Conservation (phyloP, 2,113 vertebrate genomes). For the Tupaia chinensis region DNA sequence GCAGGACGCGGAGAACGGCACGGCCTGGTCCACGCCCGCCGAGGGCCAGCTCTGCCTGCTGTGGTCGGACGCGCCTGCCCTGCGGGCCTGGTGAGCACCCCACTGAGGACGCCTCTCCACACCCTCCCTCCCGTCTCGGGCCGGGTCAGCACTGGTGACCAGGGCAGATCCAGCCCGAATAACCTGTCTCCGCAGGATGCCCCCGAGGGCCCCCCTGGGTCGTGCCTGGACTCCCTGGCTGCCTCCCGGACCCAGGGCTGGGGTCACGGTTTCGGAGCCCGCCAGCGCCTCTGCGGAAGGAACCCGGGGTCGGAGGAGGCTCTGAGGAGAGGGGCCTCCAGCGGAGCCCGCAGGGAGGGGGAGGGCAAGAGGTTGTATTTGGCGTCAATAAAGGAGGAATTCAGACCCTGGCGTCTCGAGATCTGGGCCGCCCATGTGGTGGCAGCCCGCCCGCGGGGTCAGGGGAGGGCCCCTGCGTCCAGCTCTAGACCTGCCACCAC, state of each 20-base stretch:
- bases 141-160: background rate
- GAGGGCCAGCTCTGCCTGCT: conserved; percentile 38
- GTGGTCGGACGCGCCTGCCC: background rate
- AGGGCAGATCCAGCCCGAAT: background rate
- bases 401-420: background rate
- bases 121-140: background rate
- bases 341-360: too few species aligned
- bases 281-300: background rate
- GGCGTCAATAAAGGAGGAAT: conserved; percentile 69
- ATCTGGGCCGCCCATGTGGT: background rate
- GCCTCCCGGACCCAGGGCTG: background rate
- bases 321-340: background rate
- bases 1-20: background rate
- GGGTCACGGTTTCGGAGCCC: background rate
- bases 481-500: background rate
- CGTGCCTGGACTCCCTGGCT: background rate
- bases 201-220: background rate
- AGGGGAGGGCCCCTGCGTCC: background rate
- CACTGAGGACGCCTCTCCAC: background rate
- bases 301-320: background rate
- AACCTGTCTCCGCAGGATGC: conserved; percentile 7
- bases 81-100: conserved; percentile 51
- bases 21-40: fast-evolving
- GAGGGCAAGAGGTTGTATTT: background rate
- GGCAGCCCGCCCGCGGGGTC: background rate